Conservation (phyloP, 2,888 invertebrate species). For the Fragum sueziense region DNA sequence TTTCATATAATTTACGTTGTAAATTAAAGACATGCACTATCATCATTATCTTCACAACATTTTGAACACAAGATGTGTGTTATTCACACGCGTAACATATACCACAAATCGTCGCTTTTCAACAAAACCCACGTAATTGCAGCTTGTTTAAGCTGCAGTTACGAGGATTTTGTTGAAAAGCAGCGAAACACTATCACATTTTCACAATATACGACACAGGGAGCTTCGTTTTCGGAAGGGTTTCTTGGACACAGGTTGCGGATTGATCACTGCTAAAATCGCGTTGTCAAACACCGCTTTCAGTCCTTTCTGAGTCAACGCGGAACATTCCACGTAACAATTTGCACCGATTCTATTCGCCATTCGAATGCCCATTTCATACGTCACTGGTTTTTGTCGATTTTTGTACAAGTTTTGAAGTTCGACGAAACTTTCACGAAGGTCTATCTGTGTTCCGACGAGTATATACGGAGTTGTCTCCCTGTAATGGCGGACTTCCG, state of each 20-base stretch:
- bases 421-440: conserved; percentile 66
- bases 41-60: no score
- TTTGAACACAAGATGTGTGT: no score
- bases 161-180: no score
- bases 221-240: conserved; percentile 33
- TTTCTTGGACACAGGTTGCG: conserved; percentile 52
- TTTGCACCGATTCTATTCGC: conserved; percentile 64
- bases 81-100: no score
- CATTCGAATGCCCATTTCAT: conserved; percentile 61
- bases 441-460: conserved; percentile 76
- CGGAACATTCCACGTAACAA: conserved; percentile 67
- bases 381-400: conserved; percentile 57
- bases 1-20: no score
- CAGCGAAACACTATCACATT: no score
- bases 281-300: conserved; percentile 72
- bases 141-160: no score
- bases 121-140: no score
- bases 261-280: conserved; percentile 64
- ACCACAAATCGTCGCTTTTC: no score
- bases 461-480: conserved; percentile 74
- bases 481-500: conserved; percentile 73
- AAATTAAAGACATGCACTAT: no score
- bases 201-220: conserved; percentile 45
- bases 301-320: conserved; percentile 61
- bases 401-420: conserved; percentile 59